Evolutionary conservation across 2,888 invertebrate species (phyloP), one percentile per base, ranked within the genome.

Genomic region (Yponomeuta plumbellus): DNA sequence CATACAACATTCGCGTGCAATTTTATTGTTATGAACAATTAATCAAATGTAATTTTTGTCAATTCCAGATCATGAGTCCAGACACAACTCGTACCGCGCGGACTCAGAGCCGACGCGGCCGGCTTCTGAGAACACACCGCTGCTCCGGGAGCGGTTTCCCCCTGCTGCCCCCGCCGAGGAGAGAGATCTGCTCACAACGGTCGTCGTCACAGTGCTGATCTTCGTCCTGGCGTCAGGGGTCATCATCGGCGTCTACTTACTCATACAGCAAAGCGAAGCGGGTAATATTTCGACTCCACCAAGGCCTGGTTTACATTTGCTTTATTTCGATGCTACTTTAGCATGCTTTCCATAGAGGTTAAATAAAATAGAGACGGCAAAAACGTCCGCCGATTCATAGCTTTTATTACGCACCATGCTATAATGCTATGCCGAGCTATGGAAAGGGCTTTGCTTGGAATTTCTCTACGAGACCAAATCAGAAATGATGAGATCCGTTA

Each of bases 181-280:
- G n/a, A 77, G 66, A n/a, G 66, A 58, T 21, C 66, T 67, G 13
- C 17, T 67, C 39, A 82, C 83, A 6, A 76, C 76, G 0, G 56
- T 78, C 0, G 75, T 79, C 57, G 81, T 88, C 40, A 74, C 76
- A 56, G 66, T 83, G 11, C 74, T 88, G 64, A 69, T 86, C 1
- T 61, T 80, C 0, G 71, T 86, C 66, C 73, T 90, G 21, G 66
- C 84, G 11, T 68, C 78, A n/a, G 90, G 88, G 5, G 74, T 83
- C 20, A 67, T 82, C 4, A 88, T 89, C 68, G 86, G 88, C 17
- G 78, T 83, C 63, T 88, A 89, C 70, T 79, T 90, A 3, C 79
- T 90, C 2, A 72, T 86, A 2, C 68, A 87, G 23, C 85, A 87
- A 70, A 79, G 74, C 69, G 72, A 78, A 44, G 74, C 84, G 56